These are phyloP conservation scores for Zygothrica quintamaculata DNA, from an alignment of 2,888 invertebrate genomes.

Conservation along the genomic window DNA sequence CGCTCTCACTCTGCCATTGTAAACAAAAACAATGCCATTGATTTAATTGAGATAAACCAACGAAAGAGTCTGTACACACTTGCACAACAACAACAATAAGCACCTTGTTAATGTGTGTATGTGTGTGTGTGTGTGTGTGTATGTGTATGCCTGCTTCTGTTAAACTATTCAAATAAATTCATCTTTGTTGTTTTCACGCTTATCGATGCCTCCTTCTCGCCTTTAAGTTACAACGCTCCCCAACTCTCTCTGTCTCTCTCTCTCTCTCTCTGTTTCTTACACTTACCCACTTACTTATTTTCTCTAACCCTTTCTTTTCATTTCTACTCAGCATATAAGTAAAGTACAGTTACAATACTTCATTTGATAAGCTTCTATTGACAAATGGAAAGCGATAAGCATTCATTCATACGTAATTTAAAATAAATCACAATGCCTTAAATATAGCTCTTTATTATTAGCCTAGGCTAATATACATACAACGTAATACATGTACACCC, in stretches of 20 bases:
- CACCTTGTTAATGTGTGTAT: not conserved
- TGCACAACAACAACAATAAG: slow-evolving; percentile 4
- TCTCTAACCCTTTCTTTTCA: not conserved
- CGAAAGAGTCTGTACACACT: slow-evolving; percentile 65
- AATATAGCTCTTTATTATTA: not conserved
- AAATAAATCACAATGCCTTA: not conserved
- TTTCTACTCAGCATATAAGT: not conserved
- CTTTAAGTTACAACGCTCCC: not conserved
- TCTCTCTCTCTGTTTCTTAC: not conserved
- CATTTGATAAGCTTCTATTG: slow-evolving; percentile 14
- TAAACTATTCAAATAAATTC: slow-evolving; percentile 12
- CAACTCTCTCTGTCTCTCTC: not conserved
- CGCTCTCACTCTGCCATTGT: slow-evolving; percentile 11
- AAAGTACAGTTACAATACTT: not conserved
- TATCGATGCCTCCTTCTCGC: slow-evolving; percentile 10
- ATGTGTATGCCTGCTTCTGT: not conserved
- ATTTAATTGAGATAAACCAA: slow-evolving; percentile 69
- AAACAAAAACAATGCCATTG: slow-evolving; percentile 71
- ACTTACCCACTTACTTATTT: no score
- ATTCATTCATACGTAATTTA: not conserved
- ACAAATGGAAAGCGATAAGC: slow-evolving; percentile 17
- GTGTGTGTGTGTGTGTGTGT: not conserved
- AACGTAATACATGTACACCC: no score
- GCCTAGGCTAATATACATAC: no score
- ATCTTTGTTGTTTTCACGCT: slow-evolving; percentile 29